Evolutionary conservation across 2,113 vertebrate species (phyloP), one percentile per base, ranked within the genome.

Genomic region (Peromyscus maniculatus): DNA sequence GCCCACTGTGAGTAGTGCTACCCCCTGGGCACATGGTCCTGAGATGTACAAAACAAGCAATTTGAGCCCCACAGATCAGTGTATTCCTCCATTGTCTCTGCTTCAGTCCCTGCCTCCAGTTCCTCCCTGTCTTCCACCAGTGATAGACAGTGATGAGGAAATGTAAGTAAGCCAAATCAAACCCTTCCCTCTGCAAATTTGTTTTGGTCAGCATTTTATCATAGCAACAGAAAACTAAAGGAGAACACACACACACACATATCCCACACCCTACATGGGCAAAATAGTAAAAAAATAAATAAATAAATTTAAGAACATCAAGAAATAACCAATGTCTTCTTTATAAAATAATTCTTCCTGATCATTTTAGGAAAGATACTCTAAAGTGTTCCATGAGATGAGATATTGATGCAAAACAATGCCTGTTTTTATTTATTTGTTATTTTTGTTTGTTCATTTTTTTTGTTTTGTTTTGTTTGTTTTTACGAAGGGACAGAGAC

Each of bases 361-460:
- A 57, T 28, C 39, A 52, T 87, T 77, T 22, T 94, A 43, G 71
- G 10, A 80, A 67, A 19, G 77, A 96, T 62, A 93, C 88, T 94
- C 52, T 7, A 39, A 89, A 91, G 2, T 46, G 24, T n/a, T 87
- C 12, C 8, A 31, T 39, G 78, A 87, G 21, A 93, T 87, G 16
- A 57, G 19, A 33, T 15, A 16, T 33, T 10, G 21, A 89, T 77
- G 16, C 31, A 64, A 66, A 64, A 55, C 36, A 87, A 66, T 79
- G 39, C 28, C 13, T 82, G 12, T 57, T 93, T 78, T 39, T 1
- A 69, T 62, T 55, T 71, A 28, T 67, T 43, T 55, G 59, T 64
- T 69, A 9, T 11, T 33, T 80, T 46, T 13, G 24, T 5, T 79
- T 52, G 5, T 79, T 31, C 24, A 36, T 62, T 52, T 59, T 49